These are phyloP conservation scores for Cotesia congregata DNA, from an alignment of 2,888 invertebrate species.

Conservation along the genomic window DNA sequence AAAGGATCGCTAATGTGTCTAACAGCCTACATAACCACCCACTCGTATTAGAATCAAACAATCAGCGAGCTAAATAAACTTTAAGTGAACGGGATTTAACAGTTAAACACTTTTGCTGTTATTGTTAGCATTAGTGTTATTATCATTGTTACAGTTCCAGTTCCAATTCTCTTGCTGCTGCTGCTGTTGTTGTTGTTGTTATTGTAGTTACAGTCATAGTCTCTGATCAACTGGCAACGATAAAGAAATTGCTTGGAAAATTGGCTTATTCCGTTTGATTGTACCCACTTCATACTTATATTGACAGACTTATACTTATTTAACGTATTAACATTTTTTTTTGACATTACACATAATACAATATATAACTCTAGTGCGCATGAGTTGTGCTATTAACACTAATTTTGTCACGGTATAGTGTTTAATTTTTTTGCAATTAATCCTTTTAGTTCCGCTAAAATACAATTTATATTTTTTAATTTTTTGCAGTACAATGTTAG, in stretches of 20 bases:
- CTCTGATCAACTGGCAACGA: conserved; percentile 58
- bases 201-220: neutral
- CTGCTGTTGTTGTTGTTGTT: neutral
- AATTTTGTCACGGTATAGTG: too few species aligned
- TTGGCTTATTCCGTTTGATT: conserved; percentile 65
- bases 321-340: conserved; percentile 4
- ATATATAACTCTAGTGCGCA: too few species aligned
- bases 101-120: conserved; percentile 9
- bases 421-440: too few species aligned
- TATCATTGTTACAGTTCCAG: neutral
- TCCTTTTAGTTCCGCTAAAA: too few species aligned
- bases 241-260: conserved; percentile 67
- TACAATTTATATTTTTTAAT: too few species aligned
- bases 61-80: conserved; percentile 1
- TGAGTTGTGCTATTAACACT: too few species aligned
- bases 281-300: conserved; percentile 46
- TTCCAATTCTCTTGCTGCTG: neutral
- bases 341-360: neutral
- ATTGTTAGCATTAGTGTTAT: neutral
- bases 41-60: conserved; percentile 35
- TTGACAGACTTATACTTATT: conserved; percentile 57
- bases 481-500: too few species aligned
- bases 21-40: conserved; percentile 46
- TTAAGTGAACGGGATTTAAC: conserved; percentile 22
- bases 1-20: neutral